Evolutionary conservation across 2,797 vertebrate species (phyloP), one percentile per base, ranked within the genome.

Genomic region (Merluccius polli): DNA sequence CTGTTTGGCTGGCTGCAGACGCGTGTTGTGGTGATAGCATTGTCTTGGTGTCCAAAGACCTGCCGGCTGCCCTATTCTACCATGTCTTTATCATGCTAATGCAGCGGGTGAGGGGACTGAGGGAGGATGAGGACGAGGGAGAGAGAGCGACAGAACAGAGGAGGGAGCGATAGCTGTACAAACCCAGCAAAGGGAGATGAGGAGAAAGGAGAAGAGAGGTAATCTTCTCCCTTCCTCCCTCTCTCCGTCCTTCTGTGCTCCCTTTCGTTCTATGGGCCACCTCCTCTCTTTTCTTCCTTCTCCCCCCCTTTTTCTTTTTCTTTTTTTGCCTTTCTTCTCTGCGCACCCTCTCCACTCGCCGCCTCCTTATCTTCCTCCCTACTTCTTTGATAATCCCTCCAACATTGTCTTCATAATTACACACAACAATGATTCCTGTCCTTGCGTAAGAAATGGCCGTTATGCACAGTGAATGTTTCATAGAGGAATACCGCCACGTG

Each of bases 371-470:
- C 91, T 86, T 18, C 79, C 80, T 77, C 88, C 84, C 84, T 84
- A 88, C 88, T 90, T 89, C 89, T 91, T 91, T 92, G 90, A 92
- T 92, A 92, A 92, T 92, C 90, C 90, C 88, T 88, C 77, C 85
- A 90, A 91, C 90, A 92, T 91, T 92, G 90, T 92, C 89, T 91
- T 91, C 88, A 88, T 91, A 92, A 92, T 92, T 92, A 92, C 91
- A 92, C 90, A 92, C 90, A 90, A 92, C 90, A 90, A 89, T 89
- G 90, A 92, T 89, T 91, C 88, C 86, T 87, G 87, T 90, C 90
- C 86, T 83, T 74, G 84, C 87, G 83, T 77, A 82, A 86, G 89
- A 88, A 92, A 91, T 81, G 87, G 86, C 84, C 75, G 70, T 86
- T 1, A 83, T 79, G 88, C 88, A 80, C 78, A 69, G 85, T 85